Conservation (phyloP, 2,797 vertebrate species). For the Garrulus glandarius region DNA sequence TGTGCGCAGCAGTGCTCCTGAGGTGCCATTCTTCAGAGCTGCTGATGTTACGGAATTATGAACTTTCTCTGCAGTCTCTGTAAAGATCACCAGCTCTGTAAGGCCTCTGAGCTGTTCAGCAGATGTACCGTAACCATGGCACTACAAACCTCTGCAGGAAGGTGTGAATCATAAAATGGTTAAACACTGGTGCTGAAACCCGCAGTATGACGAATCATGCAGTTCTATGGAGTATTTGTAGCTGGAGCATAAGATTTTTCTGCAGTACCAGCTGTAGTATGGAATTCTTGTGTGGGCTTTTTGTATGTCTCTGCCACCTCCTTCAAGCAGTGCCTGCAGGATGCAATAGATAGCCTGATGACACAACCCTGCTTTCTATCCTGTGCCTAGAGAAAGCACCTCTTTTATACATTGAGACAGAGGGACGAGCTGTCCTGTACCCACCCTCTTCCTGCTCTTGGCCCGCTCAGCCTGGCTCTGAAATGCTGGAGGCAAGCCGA, state of each 20-base stretch:
- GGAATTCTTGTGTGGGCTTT: background rate
- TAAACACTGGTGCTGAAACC: background rate
- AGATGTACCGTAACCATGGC: background rate
- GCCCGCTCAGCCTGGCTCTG: fast-evolving
- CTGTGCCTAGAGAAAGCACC: background rate
- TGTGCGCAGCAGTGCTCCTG: background rate
- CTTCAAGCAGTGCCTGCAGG: too few species aligned
- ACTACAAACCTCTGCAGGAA: conserved; percentile 1
- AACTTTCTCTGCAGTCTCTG: background rate
- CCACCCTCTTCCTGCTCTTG: background rate
- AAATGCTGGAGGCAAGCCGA: background rate
- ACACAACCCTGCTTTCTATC: background rate
- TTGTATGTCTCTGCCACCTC: background rate
- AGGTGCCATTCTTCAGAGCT: background rate
- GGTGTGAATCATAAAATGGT: background rate
- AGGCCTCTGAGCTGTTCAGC: background rate
- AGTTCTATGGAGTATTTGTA: background rate
- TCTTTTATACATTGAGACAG: background rate
- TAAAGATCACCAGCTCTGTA: background rate
- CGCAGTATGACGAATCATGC: background rate
- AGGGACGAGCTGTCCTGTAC: fast-evolving
- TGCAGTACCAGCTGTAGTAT: background rate
- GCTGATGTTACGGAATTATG: background rate
- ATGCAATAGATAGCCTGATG: background rate
- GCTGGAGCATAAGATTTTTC: background rate